phyloP scores from a whole-genome alignment of 1,140 invertebrate species.

The Drosophila bifasciata region DNA sequence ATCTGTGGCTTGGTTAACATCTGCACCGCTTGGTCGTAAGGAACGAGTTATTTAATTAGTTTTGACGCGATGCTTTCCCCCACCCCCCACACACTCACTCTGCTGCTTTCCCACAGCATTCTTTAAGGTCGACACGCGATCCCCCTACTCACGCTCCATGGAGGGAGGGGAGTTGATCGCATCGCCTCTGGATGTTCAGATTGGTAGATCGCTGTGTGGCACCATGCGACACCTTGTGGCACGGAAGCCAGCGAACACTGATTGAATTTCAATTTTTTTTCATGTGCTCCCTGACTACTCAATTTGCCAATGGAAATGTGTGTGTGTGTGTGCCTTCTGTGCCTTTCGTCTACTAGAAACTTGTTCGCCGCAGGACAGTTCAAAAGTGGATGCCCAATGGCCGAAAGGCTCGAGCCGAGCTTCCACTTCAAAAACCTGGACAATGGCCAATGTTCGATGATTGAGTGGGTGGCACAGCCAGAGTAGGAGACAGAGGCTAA shows the following conservation, averaged over 20 bases:
- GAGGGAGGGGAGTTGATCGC: conserved; percentile 8
- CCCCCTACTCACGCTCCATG: conserved; percentile 7
- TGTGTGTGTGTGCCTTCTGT: too few species aligned
- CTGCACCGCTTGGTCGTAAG: neutral
- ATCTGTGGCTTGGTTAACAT: neutral
- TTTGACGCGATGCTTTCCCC: conserved; percentile 63
- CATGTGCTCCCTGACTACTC: conserved; percentile 45
- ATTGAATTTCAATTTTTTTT: conserved; percentile 48
- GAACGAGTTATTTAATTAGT: conserved; percentile 80
- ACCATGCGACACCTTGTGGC: conserved; percentile 35
- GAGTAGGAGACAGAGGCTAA: neutral
- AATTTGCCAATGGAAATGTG: conserved; percentile 16
- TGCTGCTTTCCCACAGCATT: neutral
- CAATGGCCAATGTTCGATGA: conserved; percentile 41
- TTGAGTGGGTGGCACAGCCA: conserved; percentile 31
- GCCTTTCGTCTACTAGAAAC: too few species aligned
- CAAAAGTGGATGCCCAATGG: conserved; percentile 1
- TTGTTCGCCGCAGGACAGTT: too few species aligned
- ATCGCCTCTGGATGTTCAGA: neutral
- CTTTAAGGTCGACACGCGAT: conserved; percentile 46
- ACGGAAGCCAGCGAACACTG: neutral
- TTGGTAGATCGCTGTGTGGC: neutral
- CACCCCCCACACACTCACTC: neutral
- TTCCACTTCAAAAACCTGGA: conserved; percentile 14
- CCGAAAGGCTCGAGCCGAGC: conserved; percentile 6